These are phyloP conservation scores for Ephialtes manifestator DNA, from an alignment of 2,888 invertebrate genomes.

Conservation along the genomic window DNA sequence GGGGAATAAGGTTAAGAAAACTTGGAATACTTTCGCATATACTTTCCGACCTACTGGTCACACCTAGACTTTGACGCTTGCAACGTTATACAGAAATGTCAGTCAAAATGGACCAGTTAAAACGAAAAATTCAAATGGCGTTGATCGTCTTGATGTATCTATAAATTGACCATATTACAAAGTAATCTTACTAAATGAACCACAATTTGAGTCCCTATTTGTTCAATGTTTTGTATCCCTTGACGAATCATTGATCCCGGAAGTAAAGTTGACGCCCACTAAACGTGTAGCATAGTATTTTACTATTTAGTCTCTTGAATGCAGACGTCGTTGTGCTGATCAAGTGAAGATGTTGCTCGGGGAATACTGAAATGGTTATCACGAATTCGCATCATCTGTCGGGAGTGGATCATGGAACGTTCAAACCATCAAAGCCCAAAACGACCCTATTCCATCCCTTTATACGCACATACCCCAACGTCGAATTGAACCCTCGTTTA, in stretches of 20 bases:
- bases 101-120: too few species aligned
- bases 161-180: too few species aligned
- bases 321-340: not conserved
- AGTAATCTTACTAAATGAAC: too few species aligned
- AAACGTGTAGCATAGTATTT: not conserved
- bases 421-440: constrained; percentile 11
- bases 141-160: too few species aligned
- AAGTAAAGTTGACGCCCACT: not conserved
- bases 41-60: not conserved
- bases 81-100: not conserved
- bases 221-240: not conserved
- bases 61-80: not conserved
- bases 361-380: not conserved
- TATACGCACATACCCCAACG: not conserved
- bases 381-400: not conserved
- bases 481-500: constrained; percentile 9
- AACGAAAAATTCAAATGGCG: too few species aligned
- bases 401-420: not conserved
- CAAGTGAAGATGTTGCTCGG: not conserved
- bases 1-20: not conserved
- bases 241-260: not conserved
- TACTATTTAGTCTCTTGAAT: not conserved
- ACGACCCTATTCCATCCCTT: constrained; percentile 10
- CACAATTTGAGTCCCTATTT: not conserved
- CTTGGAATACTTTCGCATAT: not conserved